These are phyloP conservation scores for Coenonympha arcania DNA, from an alignment of 2,888 invertebrate genomes.

Conservation along the genomic window DNA sequence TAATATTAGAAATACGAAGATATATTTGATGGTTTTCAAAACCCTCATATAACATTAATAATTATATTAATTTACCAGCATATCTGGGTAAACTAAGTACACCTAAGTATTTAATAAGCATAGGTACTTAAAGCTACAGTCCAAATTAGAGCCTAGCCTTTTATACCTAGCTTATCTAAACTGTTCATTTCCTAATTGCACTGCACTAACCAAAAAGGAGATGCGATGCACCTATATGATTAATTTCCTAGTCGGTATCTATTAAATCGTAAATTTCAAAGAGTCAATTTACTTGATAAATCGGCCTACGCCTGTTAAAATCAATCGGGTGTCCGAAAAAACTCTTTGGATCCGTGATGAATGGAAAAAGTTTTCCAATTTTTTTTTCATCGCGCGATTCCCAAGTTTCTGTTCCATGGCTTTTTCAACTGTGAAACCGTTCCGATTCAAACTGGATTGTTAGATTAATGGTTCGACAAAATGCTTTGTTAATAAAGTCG, in stretches of 20 bases:
- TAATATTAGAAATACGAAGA: too few species aligned
- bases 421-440: slow-evolving; percentile 21
- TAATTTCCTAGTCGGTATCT: slow-evolving; percentile 23
- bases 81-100: too few species aligned
- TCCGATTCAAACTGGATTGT: slow-evolving; percentile 16
- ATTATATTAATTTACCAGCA: too few species aligned
- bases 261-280: slow-evolving; percentile 26
- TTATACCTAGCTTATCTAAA: too few species aligned
- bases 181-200: not conserved
- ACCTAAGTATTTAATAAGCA: too few species aligned
- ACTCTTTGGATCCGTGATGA: slow-evolving; percentile 33
- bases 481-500: slow-evolving; percentile 17
- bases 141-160: too few species aligned
- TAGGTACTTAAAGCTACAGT: too few species aligned
- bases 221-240: slow-evolving; percentile 16
- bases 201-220: slow-evolving; percentile 8
- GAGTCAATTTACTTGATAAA: slow-evolving; percentile 26
- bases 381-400: slow-evolving; percentile 20
- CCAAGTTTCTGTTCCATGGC: slow-evolving; percentile 27
- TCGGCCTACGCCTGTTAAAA: slow-evolving; percentile 32
- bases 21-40: too few species aligned
- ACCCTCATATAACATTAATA: too few species aligned
- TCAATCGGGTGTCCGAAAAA: slow-evolving; percentile 31
- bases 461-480: slow-evolving; percentile 20
- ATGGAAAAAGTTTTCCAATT: slow-evolving; percentile 24